phyloP scores from a whole-genome alignment of 2,113 vertebrate species.

The Corythornis cristatus region DNA sequence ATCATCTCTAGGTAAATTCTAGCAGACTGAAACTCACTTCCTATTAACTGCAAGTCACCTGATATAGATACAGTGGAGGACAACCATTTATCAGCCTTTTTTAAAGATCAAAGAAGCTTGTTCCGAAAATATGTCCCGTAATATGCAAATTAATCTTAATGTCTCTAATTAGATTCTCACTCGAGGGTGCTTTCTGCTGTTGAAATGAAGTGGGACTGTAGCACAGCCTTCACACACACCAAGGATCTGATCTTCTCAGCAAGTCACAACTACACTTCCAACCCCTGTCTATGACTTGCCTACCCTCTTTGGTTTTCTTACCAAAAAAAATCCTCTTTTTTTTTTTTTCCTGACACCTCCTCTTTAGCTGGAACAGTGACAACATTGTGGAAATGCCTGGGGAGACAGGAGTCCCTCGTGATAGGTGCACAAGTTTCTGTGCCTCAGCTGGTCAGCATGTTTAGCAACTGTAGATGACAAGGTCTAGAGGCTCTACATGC shows the following conservation, averaged over 20 bases:
- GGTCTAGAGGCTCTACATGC: background rate
- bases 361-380: background rate
- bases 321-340: background rate
- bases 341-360: background rate
- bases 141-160: conserved; percentile 41
- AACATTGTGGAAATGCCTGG: fast-evolving
- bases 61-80: conserved; percentile 39
- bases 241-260: background rate
- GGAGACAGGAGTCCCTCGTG: background rate
- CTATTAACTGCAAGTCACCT: conserved; percentile 45
- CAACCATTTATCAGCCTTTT: background rate
- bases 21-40: conserved; percentile 32
- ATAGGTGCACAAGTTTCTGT: background rate
- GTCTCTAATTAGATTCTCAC: conserved; percentile 51
- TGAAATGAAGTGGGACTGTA: conserved; percentile 2
- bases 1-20: conserved; percentile 47
- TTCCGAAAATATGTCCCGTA: conserved; percentile 38
- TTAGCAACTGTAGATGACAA: background rate
- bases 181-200: conserved; percentile 33
- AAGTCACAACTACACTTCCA: background rate
- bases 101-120: conserved; percentile 58
- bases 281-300: background rate
- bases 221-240: background rate
- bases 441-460: background rate
- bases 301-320: background rate